These are phyloP conservation scores for Jaculus jaculus DNA, from an alignment of 2,113 vertebrate species.

Conservation along the genomic window DNA sequence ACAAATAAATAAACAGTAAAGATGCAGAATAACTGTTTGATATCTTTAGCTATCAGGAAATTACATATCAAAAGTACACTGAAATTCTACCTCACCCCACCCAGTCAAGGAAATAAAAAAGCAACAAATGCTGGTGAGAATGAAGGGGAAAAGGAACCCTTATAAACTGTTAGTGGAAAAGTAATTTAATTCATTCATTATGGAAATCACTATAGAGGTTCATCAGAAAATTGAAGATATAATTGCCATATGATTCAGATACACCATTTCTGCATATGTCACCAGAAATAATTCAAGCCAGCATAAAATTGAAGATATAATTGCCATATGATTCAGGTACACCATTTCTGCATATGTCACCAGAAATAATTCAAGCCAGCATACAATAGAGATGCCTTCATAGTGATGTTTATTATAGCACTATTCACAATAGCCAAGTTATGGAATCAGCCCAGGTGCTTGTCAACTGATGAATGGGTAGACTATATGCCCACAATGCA, in stretches of 20 bases:
- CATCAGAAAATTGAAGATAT: neutral
- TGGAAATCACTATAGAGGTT: neutral
- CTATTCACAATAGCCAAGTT: neutral
- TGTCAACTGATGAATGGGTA: neutral
- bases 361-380: neutral
- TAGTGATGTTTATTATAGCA: neutral
- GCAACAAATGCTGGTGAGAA: neutral
- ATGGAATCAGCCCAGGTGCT: neutral
- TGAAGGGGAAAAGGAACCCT: too few relatives aligned
- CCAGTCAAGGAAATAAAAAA: neutral
- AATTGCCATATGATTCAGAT: too few relatives aligned
- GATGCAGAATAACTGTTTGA: neutral
- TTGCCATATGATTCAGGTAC: too few relatives aligned
- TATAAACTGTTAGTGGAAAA: too few relatives aligned
- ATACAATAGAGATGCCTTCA: neutral
- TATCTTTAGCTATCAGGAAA: neutral
- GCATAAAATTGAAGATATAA: neutral
- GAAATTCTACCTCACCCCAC: neutral
- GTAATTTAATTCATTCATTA: neutral
- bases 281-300: neutral
- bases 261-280: neutral
- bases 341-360: neutral
- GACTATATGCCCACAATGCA: too few relatives aligned
- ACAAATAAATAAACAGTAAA: neutral
- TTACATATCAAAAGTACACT: neutral